Base-by-base conservation (phyloP, 2,888 invertebrate species). In the Choreutis nemorana region DNA sequence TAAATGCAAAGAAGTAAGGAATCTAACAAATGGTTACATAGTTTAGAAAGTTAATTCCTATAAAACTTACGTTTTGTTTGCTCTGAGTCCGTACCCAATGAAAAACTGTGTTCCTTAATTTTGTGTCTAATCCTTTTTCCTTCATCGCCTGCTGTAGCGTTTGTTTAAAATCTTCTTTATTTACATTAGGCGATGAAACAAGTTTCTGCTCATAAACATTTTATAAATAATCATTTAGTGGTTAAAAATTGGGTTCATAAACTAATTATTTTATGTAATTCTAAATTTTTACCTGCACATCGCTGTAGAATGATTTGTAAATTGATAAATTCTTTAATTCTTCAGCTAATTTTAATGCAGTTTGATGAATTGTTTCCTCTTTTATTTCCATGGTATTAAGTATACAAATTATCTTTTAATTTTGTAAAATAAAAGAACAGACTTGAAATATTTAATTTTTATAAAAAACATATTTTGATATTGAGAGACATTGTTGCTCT, bases 91-190 rank as follows among this genome's bases (percentile, higher is more conserved):
- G 85, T 39, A 89, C 83, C 87, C 89, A 89, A 61, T 91, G 90
- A 64, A 86, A 93, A 27, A 94, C 87, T 34, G 90, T 89, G 52
- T 94, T 94, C 42, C 90, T 82, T 34, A 94, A 81, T 58, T 91
- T 88, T 3, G 88, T 89, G 54, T 94, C 92, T 45, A 93, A 73
- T 3, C 91, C 91, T 36, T 86, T 87, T 36, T 84, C 83, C 61
- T 86, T 89, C 67, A 94, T 86, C 14, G 89, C 87, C 42, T 86
- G 85, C 41, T 90, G 81, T 35, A 94, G 68, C 0, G 90, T 87
- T 41, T 84, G 84, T 57, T 88, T 87, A 55, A 94, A 91, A 55
- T 91, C 87, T 39, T 87, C 85, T 45, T 87, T 86, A 48, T 86
- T 87, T 16, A 93, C 91, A 44, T 78, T 82, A 24, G 90, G 83